Base-by-base conservation (phyloP, 2,113 vertebrate genomes). In the Colistium nudipinnis region DNA sequence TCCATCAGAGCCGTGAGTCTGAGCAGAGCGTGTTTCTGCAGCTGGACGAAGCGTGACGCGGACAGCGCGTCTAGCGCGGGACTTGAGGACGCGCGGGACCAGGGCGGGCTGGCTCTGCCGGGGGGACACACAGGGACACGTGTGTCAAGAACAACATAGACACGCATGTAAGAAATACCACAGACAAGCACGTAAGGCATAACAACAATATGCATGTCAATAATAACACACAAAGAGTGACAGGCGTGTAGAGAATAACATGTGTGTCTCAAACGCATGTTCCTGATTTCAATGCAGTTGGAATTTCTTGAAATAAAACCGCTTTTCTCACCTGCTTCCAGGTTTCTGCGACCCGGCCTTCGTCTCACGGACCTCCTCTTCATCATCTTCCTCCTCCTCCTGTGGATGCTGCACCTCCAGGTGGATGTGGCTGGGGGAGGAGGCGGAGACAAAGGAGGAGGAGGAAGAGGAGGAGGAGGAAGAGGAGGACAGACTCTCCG, bases 1-100 rank as follows among this genome's bases (percentile, higher is more conserved):
- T 97, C 96, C 95, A 96, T 96, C 44, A 97, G 81, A 51, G 94
- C 88, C 0, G 94, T 96, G 88, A 97, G 91, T 52, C 91, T 94
- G 70, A 97, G 73, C 83, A 96, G 59, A 1, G 95, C 91, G 62
- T 95, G 90, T 31, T 95, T 95, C 71, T 95, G 94, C 44, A 94
- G 91, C 72, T 88, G 88, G 56, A 90, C 92, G 60, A 96, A 87
- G 80, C 93, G 92, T 39, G 93, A 81, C 5, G 91, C 92, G 3
- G 93, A 90, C 85, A 84, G 94, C 53, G 60, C 59, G 10, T 93
- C 92, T 13, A 90, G 22, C 59, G 86, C 90, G 0, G 80, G 57
- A 52, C 86, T 65, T 43, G 87, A 66, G 54, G 74, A 59, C 65
- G 93, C 91, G 36, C 87, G 88, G 87, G 84, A 91, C 87, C 92